phyloP scores from a whole-genome alignment of 2,888 invertebrate species.

The Orthonychiurus folsomi region DNA sequence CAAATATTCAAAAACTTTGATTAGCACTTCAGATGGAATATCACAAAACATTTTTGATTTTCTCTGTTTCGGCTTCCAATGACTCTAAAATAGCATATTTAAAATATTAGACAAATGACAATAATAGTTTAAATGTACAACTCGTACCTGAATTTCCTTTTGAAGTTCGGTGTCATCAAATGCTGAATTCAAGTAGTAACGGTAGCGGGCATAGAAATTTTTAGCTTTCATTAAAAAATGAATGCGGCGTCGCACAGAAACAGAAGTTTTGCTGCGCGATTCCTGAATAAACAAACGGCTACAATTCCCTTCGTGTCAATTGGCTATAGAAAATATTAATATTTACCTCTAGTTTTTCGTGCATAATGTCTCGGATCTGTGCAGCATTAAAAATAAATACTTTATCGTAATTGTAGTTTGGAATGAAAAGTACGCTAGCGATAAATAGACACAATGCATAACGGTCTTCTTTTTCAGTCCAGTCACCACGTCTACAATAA shows the following conservation, averaged over 20 bases:
- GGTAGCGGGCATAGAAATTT: slow-evolving; percentile 15
- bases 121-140: too few species aligned
- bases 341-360: slow-evolving; percentile 19
- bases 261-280: slow-evolving; percentile 28
- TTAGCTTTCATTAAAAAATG: slow-evolving; percentile 32
- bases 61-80: neutral
- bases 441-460: slow-evolving; percentile 26
- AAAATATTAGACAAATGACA: neutral
- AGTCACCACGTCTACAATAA: slow-evolving; percentile 32
- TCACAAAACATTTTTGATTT: neutral
- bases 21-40: neutral
- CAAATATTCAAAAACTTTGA: neutral
- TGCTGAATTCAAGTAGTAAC: neutral
- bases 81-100: neutral
- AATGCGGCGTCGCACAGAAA: slow-evolving; percentile 29
- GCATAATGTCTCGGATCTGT: slow-evolving; percentile 36
- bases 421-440: slow-evolving; percentile 33
- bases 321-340: too few species aligned
- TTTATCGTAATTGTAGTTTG: slow-evolving; percentile 28
- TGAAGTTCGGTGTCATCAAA: neutral
- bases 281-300: slow-evolving; percentile 16
- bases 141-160: neutral
- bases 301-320: too few species aligned
- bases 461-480: slow-evolving; percentile 33
- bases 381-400: slow-evolving; percentile 34